Conservation (phyloP, 2,797 vertebrate species). For the Molothrus ater region DNA sequence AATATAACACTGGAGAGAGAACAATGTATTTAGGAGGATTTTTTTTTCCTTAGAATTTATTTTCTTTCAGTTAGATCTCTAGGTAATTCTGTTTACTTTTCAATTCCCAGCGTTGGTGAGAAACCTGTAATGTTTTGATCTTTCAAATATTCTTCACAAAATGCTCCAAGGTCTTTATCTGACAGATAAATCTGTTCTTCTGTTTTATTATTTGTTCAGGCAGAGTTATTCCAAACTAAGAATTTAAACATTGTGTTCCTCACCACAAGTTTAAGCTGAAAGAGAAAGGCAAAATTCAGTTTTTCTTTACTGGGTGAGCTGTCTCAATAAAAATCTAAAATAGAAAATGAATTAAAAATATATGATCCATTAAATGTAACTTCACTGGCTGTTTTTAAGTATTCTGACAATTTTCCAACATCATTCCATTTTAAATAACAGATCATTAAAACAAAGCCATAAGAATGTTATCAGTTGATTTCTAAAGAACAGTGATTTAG, state of each 20-base stretch:
- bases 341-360: neutral
- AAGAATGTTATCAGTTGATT: neutral
- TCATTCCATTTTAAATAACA: neutral
- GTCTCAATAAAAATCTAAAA: neutral
- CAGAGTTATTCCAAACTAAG: neutral
- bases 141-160: neutral
- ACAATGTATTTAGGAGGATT: neutral
- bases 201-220: slow-evolving; percentile 19
- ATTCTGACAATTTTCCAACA: neutral
- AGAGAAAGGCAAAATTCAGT: neutral
- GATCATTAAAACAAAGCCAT: neutral
- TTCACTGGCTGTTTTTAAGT: neutral
- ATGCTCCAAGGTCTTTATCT: slow-evolving; percentile 10
- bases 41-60: neutral
- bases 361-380: neutral
- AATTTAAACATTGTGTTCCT: neutral
- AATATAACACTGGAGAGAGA: neutral
- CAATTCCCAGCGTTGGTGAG: neutral
- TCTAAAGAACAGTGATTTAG: neutral
- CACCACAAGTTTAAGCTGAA: neutral
- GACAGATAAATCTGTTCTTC: slow-evolving; percentile 2
- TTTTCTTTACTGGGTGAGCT: neutral
- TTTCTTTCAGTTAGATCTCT: neutral
- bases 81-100: slow-evolving; percentile 37
- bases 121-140: slow-evolving; percentile 19